These are phyloP conservation scores for Chrysodeixis includens DNA, from an alignment of 2,888 invertebrate species.

Conservation along the genomic window DNA sequence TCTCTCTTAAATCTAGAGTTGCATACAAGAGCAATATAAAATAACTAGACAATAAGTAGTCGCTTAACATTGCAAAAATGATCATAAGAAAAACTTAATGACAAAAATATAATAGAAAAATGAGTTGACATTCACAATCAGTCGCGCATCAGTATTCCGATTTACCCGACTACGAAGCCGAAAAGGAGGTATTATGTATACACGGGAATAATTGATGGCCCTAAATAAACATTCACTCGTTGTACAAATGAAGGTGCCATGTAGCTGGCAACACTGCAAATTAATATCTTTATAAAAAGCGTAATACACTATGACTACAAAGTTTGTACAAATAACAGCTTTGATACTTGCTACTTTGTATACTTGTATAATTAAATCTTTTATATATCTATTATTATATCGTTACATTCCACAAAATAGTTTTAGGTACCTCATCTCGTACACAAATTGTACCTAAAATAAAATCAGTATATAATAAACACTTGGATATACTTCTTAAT, in stretches of 20 bases:
- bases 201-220: constrained; percentile 70
- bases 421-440: constrained; percentile 41
- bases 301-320: constrained; percentile 57
- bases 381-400: constrained; percentile 36
- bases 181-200: constrained; percentile 32
- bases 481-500: constrained; percentile 53
- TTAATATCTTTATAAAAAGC: constrained; percentile 64
- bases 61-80: constrained; percentile 48
- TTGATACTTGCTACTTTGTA: constrained; percentile 56
- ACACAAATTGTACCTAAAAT: constrained; percentile 52
- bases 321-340: constrained; percentile 60
- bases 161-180: constrained; percentile 48
- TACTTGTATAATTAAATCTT: constrained; percentile 56
- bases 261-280: constrained; percentile 45
- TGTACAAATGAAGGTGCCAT: constrained; percentile 52
- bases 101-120: constrained; percentile 33
- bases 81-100: constrained; percentile 57
- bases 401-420: constrained; percentile 51
- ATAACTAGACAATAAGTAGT: constrained; percentile 39
- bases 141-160: constrained; percentile 74
- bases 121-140: constrained; percentile 61
- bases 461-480: constrained; percentile 62
- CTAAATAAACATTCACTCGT: constrained; percentile 62
- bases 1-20: constrained; percentile 53
- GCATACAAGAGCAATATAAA: constrained; percentile 61